Percentiles rank a stretch among this genome's conserved stretches.
phyloP scores from a whole-genome alignment of 2,888 invertebrate genomes.

The Incurvaria masculella region DNA sequence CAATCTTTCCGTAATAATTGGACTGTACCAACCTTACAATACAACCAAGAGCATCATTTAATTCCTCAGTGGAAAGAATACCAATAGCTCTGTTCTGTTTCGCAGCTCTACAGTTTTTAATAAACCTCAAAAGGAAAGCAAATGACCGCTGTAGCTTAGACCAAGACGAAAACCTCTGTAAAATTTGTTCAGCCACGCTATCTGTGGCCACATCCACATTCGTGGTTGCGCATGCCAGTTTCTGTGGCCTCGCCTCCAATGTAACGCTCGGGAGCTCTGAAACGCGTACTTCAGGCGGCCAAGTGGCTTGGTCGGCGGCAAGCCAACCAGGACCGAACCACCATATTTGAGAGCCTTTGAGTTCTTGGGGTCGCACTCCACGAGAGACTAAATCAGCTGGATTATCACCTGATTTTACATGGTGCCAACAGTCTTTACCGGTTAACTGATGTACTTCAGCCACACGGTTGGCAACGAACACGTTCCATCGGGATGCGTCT shows the following conservation, averaged over 20 bases:
- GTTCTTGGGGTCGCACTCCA: constrained; percentile 1
- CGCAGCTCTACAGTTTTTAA: constrained; percentile 1
- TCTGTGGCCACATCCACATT: not conserved
- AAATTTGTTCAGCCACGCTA: not conserved
- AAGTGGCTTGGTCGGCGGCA: not conserved
- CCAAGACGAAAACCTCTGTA: constrained; percentile 9
- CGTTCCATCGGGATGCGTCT: constrained; percentile 10
- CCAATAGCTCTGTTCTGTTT: not conserved
- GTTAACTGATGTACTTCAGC: constrained; percentile 13
- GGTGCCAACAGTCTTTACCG: constrained; percentile 5
- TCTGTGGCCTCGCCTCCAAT: not conserved
- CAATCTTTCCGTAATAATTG: not conserved
- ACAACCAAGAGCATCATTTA: not conserved
- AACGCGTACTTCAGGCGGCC: not conserved
- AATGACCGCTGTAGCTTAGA: constrained; percentile 8
- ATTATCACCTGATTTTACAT: constrained; percentile 10
- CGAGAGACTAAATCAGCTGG: constrained; percentile 12
- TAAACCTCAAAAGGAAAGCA: constrained; percentile 8
- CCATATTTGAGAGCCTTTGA: not conserved
- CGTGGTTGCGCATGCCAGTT: not conserved
- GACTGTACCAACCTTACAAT: not conserved
- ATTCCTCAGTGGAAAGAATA: not conserved
- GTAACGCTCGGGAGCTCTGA: too few relatives aligned
- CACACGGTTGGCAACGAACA: constrained; percentile 15
- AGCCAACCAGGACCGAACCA: constrained; percentile 4